Base-by-base conservation (phyloP, 2,888 invertebrate genomes). In the Hetaerina titia region DNA sequence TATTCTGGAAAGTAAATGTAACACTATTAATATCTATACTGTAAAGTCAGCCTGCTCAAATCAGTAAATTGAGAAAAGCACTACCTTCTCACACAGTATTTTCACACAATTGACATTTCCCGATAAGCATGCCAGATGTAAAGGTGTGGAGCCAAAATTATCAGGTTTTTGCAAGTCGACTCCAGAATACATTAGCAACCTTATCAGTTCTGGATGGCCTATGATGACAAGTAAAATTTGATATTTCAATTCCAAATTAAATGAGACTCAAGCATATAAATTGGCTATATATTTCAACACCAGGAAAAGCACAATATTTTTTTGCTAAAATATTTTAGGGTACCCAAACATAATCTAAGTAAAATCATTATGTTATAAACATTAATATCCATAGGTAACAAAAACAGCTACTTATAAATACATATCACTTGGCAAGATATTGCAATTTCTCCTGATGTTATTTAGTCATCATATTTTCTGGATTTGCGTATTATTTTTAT, bases 71-170 rank as follows among this genome's bases (percentile, higher is more conserved):
- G 1, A 22, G 60, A 64, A 64, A 13, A 74, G 17, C 63, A 95
- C 95, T 96, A 98, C 98, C 97, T 99, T 99, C 96, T 99, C 99
- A 96, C 99, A 99, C 8, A 99, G 97, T 95, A 99, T 97, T 96
- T 98, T 98, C 2, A 99, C 99, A 96, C 99, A 98, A 64, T 98
- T 98, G 87, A 99, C 97, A 96, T 98, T 99, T 8, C 99, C 99
- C 5, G 98, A 99, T 31, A 99, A 97, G 96, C 99, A 99, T 17
- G 99, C 99, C 96, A 99, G 97, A 96, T 99, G 99, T 56, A 99
- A 97, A 0, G 99, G 99, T 0, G 99, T 99, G 0, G 99, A 99
- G 2, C 99, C 99, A 96, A 98, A 99, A 96, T 99, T 98, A 96
- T 99, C 99, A 2, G 98, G 98, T 96, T 99, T 98, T 96, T 99